Evolutionary conservation across 2,797 vertebrate genomes (phyloP), one percentile per base, ranked within the genome.

Genomic region (Chaenodraco wilsoni): DNA sequence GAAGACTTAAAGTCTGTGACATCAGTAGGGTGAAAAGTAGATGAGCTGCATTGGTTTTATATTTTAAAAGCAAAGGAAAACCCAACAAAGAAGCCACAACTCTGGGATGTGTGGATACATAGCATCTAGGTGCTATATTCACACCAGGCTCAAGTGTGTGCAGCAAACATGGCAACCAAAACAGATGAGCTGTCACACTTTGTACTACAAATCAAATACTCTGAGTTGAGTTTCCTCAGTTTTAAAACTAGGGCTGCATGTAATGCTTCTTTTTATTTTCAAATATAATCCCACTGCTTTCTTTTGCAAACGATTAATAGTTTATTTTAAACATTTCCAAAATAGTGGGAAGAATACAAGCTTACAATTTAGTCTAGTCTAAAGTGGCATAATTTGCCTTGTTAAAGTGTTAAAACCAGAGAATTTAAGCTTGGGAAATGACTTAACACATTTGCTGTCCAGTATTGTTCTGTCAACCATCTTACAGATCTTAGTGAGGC

Each of bases 131-230:
- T 41, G 40, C 17, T 55, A 15, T 31, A 33, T 9, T 31, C 7
- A 15, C 41, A 33, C 9, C 17, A 15, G 37, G 16, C 1, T 10
- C 8, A 40, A 10, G 10, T 43, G 16, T 51, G 37, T 4, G 33
- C 14, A 37, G 8, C 41, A 62, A 44, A 62, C 44, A 62, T 60
- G 49, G 46, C 37, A 54, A 16, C 55, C 27, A 41, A 55, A 67
- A 15, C 27, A 54, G 37, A 50, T 3, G 6, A 10, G 7, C 15
- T n/a, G 41, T 55, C 16, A 12, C 19, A 50, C 0, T 48, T 44
- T 57, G 46, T 45, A 61, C 58, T 10, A 58, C 51, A 63, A 59
- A 40, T 40, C 21, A 3, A 56, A 56, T 27, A 49, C 9, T 3
- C 14, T 9, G 3, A 48, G 14, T 16, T 55, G 15, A 16, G 9